Conservation (phyloP, 2,888 invertebrate species). For the Corbicula japonica region DNA sequence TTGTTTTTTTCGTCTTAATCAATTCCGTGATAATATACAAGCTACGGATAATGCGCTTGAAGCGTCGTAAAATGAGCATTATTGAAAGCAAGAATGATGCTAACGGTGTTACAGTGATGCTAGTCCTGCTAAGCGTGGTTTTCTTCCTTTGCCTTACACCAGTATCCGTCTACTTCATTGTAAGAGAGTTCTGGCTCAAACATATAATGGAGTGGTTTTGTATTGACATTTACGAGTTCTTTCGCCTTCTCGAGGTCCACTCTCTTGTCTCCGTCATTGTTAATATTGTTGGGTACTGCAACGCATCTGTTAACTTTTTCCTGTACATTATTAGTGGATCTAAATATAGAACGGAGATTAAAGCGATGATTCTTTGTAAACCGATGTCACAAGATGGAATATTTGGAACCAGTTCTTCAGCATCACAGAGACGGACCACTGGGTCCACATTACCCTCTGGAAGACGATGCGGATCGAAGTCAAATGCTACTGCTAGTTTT, state of each 20-base stretch:
- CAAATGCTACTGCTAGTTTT: not conserved
- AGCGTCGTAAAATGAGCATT: slow-evolving; percentile 20
- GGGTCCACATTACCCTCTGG: not conserved
- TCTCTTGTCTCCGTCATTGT: slow-evolving; percentile 60
- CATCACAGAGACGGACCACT: not conserved
- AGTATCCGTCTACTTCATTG: slow-evolving; percentile 36
- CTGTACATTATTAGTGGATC: slow-evolving; percentile 76
- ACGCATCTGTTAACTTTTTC: slow-evolving; percentile 74
- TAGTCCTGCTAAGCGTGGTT: slow-evolving; percentile 47
- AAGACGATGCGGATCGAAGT: not conserved
- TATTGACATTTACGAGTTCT: slow-evolving; percentile 22
- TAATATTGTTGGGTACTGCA: slow-evolving; percentile 72
- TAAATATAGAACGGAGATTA: slow-evolving; percentile 73
- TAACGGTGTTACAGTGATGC: slow-evolving; percentile 25
- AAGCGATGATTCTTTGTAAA: slow-evolving; percentile 55
- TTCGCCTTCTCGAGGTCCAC: slow-evolving; percentile 4
- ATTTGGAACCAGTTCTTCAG: slow-evolving; percentile 23
- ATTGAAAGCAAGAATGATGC: slow-evolving; percentile 18
- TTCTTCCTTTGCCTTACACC: slow-evolving; percentile 54
- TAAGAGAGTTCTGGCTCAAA: slow-evolving; percentile 19
- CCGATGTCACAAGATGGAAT: slow-evolving; percentile 16
- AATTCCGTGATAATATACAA: slow-evolving; percentile 47
- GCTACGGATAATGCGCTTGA: slow-evolving; percentile 11
- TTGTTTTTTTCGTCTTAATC: slow-evolving; percentile 34
- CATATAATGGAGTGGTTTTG: slow-evolving; percentile 14